Base-by-base conservation (phyloP, 2,113 vertebrate genomes). In the Tringa solitaria region DNA sequence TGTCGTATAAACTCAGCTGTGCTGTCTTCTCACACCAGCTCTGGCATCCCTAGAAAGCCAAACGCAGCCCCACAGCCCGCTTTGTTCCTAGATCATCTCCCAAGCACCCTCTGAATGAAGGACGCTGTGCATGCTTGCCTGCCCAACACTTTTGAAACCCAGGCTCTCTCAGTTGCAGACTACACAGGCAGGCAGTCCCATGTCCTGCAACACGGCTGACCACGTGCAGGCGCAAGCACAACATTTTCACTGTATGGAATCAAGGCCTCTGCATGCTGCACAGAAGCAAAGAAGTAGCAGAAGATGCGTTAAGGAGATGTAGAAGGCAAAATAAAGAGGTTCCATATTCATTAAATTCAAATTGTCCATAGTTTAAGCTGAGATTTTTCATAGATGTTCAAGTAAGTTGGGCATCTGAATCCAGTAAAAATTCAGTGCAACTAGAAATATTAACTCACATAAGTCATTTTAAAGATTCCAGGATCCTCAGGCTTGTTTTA, bases 221-320 rank as follows among this genome's bases (percentile, higher is more conserved):
- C 24, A 8, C 1, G 2, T 22, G 45, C 30, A 75, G 37, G 39
- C 10, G 51, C 57, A 84, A 60, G 26, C 0, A 26, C 14, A 33
- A 3, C 45, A 4, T 2, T 28, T 45, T 32, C 14, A 6, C 10
- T 18, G 1, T 20, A 28, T 5, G 2, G 39, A 63, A 82, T n/a
- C 30, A 68, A 78, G 32, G 11, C 20, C 10, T 53, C 32, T 35
- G 5, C 7, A 56, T 10, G 11, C 27, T 68, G 5, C n/a, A 8
- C 1, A n/a, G 51, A 78, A 35, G 35, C 8, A 70, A 22, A 65
- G 17, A 45, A 74, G 32, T 19, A 82, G 28, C 16, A 67, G 16
- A 74, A 53, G 13, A n/a, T 46, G 5, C 8, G 8, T 33, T 33
- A 75, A 78, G 14, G 12, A 78, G 16, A 50, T 18, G 1, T 19